Evolutionary conservation across 1,140 invertebrate genomes (phyloP), one percentile per base, ranked within the genome.

Genomic region (Magallana angulata): DNA sequence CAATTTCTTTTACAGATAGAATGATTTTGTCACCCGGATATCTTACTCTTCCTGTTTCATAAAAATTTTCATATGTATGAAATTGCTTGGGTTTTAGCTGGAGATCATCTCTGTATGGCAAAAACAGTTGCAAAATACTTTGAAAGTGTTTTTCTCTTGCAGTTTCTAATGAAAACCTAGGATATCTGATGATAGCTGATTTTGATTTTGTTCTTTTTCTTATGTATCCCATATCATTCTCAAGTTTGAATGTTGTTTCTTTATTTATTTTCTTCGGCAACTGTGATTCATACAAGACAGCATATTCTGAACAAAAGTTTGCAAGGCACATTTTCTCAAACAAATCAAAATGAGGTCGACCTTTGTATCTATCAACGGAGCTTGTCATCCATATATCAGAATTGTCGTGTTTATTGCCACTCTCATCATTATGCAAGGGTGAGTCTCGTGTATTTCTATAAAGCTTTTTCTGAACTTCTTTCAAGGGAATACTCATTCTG

Each of bases 191-290:
- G 18, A 88, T 60, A 6, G 89, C 89, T 9, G 36, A 16, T 2
- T 84, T 59, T 60, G 59, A 57, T 71, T 60, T 18, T 60, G 87
- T 59, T n/a, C 87, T 30, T 86, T 88, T 86, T 60, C 62, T 56
- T 81, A 90, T 90, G 76, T 64, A 90, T 3, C 89, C 89, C 30
- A 85, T 24, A 58, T 86, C 82, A 82, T 88, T 84, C 58, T 88
- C 62, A 24, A 90, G 71, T 82, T 59, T 14, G 56, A 64, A 84
- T 11, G 56, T 58, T n/a, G 1, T 24, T 81, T 24, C 9, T 18
- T 57, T 1, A 76, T 14, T n/a, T n/a, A n/a, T n/a, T n/a, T n/a
- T n/a, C n/a, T n/a, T n/a, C n/a, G n/a, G n/a, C n/a, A n/a, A n/a
- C 76, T 88, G 57, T 24, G 64, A 57, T 8, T 24, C 14, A 57